Conservation (phyloP, 2,888 invertebrate species). For the Drosophila pseudotalamancana region DNA sequence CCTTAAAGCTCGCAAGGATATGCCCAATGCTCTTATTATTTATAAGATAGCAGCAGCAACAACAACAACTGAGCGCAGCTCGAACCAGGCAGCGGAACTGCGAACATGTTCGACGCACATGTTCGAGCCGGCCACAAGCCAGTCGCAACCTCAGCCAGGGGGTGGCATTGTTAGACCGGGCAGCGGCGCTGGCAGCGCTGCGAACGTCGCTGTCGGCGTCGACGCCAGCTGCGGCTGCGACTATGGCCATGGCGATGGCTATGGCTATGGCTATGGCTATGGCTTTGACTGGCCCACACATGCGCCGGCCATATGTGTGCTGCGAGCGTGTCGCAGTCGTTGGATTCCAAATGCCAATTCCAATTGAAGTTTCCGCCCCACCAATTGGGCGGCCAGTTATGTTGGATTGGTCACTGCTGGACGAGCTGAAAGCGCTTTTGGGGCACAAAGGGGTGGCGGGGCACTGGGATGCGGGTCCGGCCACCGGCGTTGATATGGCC, state of each 20-base stretch:
- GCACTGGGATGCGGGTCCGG: constrained; percentile 14
- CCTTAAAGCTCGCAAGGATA: background rate
- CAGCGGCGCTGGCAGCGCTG: constrained; percentile 42
- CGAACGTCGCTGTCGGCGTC: constrained; percentile 3
- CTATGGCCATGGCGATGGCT: background rate
- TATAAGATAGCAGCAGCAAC: background rate
- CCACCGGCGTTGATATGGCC: constrained; percentile 21
- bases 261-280: background rate
- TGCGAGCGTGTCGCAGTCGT: constrained; percentile 22
- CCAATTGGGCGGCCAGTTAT: constrained; percentile 63
- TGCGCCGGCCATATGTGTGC: constrained; percentile 46
- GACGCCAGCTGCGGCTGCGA: background rate
- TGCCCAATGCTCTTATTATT: background rate
- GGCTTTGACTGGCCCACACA: constrained; percentile 39
- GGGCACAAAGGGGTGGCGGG: background rate
- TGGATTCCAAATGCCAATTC: constrained; percentile 30
- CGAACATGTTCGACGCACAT: constrained; percentile 47
- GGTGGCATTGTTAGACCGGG: constrained; percentile 23
- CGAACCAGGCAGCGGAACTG: background rate
- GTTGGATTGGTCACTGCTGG: constrained; percentile 68
- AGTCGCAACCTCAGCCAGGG: constrained; percentile 13
- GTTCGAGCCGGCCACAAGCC: constrained; percentile 45
- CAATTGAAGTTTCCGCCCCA: constrained; percentile 68
- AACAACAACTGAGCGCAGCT: background rate
- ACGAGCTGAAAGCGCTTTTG: constrained; percentile 18